Percentiles rank a stretch among this genome's conserved stretches.
phyloP scores from a whole-genome alignment of 2,113 vertebrate species.

The Osmerus eperlanus region DNA sequence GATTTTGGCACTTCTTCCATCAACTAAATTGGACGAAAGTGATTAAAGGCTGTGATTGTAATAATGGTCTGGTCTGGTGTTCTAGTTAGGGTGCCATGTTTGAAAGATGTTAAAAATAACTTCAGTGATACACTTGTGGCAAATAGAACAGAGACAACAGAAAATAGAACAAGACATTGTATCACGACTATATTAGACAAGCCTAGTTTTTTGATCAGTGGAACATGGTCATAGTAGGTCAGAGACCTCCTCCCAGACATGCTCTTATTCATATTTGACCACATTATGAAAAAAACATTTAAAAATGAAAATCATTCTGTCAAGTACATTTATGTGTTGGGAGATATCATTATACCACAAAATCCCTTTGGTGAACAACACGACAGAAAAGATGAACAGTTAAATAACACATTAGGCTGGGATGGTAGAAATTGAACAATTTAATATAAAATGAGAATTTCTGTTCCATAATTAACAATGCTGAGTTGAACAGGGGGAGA shows the following conservation, averaged over 20 bases:
- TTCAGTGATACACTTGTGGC: conserved; percentile 1
- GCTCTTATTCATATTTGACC: too few relatives aligned
- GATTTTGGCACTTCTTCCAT: conserved; percentile 3
- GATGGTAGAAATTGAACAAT: conserved; percentile 50
- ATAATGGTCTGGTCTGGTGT: not conserved
- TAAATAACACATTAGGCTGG: conserved; percentile 58
- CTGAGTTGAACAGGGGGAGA: conserved; percentile 47
- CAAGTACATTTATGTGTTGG: conserved; percentile 26
- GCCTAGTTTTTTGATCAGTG: not conserved
- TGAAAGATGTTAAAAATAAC: conserved; percentile 13
- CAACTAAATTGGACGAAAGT: not conserved
- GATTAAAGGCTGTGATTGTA: conserved; percentile 14
- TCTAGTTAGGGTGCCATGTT: conserved; percentile 8
- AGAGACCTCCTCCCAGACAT: not conserved
- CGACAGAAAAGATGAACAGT: conserved; percentile 48
- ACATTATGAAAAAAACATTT: not conserved
- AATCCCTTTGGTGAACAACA: conserved; percentile 22
- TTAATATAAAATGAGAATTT: conserved; percentile 57
- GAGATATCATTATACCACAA: conserved; percentile 18
- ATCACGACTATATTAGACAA: not conserved
- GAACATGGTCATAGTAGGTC: too few relatives aligned
- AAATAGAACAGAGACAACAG: conserved; percentile 6
- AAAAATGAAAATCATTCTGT: conserved; percentile 22
- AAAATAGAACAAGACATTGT: not conserved
- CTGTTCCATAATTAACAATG: conserved; percentile 44